These are phyloP conservation scores for Caenorhabditis sp. DNA, from an alignment of 2,888 invertebrate genomes.

Conservation along the genomic window DNA sequence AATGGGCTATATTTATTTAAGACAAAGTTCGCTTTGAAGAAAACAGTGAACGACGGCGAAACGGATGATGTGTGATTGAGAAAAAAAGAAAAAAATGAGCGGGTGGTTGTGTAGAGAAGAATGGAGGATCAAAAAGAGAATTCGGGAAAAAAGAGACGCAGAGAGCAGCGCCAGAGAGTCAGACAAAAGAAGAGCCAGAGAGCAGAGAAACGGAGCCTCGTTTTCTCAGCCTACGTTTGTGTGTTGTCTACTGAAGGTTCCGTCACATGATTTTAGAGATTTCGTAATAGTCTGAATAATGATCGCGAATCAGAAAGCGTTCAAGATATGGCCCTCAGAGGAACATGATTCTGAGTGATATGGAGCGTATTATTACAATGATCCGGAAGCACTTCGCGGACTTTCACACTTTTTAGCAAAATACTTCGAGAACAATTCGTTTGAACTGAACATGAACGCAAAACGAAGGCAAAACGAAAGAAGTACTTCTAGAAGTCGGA, in stretches of 20 bases:
- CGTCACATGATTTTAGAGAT: constrained; percentile 37
- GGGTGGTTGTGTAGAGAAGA: constrained; percentile 22
- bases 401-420: background rate
- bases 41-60: background rate
- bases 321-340: background rate
- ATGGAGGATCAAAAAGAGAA: constrained; percentile 17
- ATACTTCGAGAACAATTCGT: background rate
- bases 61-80: constrained; percentile 11
- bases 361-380: too few species aligned
- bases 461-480: background rate
- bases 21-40: background rate
- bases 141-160: constrained; percentile 22
- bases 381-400: background rate
- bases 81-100: constrained; percentile 33
- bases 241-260: constrained; percentile 23
- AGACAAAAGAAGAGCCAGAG: constrained; percentile 39
- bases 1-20: too few species aligned
- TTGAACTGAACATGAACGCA: background rate
- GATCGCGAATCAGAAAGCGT: background rate
- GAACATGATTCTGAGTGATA: background rate
- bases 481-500: background rate
- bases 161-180: constrained; percentile 46
- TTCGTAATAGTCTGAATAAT: constrained; percentile 27
- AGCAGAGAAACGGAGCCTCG: constrained; percentile 32
- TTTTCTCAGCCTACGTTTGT: constrained; percentile 28